These are phyloP conservation scores for Isoperla grammatica DNA, from an alignment of 2,888 invertebrate species.

Conservation along the genomic window DNA sequence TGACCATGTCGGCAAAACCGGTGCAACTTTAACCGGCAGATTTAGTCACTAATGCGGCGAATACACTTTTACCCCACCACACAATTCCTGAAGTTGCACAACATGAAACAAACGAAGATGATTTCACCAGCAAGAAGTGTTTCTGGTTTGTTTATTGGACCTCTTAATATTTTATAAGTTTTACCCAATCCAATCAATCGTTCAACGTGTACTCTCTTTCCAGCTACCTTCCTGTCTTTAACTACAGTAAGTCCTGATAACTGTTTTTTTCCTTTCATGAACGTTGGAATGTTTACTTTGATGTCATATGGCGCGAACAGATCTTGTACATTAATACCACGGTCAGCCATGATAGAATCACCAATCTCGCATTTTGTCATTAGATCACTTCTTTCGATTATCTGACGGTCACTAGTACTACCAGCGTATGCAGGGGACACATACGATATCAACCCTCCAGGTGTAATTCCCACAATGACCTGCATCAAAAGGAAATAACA, in stretches of 20 bases:
- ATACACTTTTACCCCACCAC: conserved; percentile 13
- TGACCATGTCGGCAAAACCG: too few relatives aligned
- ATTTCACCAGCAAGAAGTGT: conserved; percentile 24
- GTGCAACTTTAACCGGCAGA: too few relatives aligned
- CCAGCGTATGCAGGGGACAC: conserved; percentile 31
- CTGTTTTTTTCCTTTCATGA: conserved; percentile 22
- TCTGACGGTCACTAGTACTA: conserved; percentile 32
- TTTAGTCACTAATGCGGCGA: too few relatives aligned
- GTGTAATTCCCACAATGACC: conserved; percentile 12
- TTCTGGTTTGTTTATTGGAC: conserved; percentile 16
- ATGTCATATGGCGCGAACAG: conserved; percentile 30
- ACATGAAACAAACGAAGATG: conserved; percentile 26
- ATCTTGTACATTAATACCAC: conserved; percentile 33
- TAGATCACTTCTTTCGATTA: conserved; percentile 32
- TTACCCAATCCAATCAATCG: conserved; percentile 29
- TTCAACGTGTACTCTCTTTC: conserved; percentile 29
- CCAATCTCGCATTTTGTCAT: conserved; percentile 27
- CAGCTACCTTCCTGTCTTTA: conserved; percentile 29
- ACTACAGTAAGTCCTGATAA: conserved; percentile 26
- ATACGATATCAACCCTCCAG: conserved; percentile 30
- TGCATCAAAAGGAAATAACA: too few relatives aligned
- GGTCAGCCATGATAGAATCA: conserved; percentile 33
- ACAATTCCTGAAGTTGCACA: conserved; percentile 29
- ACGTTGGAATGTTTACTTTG: conserved; percentile 28
- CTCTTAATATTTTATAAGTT: conserved; percentile 27